Base-by-base conservation (phyloP, 2,888 invertebrate species). In the Platycheirus rosarum region DNA sequence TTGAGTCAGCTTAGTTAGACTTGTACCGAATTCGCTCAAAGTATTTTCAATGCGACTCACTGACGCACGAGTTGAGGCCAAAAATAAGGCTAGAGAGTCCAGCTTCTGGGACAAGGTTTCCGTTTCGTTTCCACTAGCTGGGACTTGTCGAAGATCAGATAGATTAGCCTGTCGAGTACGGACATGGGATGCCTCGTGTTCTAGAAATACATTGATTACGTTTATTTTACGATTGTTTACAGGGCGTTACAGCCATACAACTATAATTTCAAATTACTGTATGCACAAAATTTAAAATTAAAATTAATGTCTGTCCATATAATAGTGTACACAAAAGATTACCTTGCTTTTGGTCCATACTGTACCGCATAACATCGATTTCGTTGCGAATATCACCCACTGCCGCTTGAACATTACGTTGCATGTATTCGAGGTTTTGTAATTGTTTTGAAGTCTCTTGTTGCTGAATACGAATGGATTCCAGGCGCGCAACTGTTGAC, bases 331-430 rank as follows among this genome's bases (percentile, higher is more conserved):
- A n/a, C n/a, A n/a, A n/a, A 11, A 48, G n/a, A 32, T 44, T 70
- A 55, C 70, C 80, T 37, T 42, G 29, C n/a, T 32, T 51, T 48
- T 71, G 32, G n/a, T 82, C 60, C 26, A 77, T 11, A 32, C 20
- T 62, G 20, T 84, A 82, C 13, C 86, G 86, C 14, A 85, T 35
- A 1, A 49, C 18, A 20, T 89, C 88, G 44, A 88, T 86, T 85
- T 92, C 91, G 85, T 87, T 88, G 88, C 89, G 89, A 65, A 92
- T 78, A 60, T 88, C 88, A 37, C 91, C 91, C 53, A 92, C 77
- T 7, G 88, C 87, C 13, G 86, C 86, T 2, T 91, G 89, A 1
- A 89, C 87, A 60, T 91, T 87, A 0, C 88, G 88, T 46, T 88
- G 89, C 60, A 91, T 88, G 85, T 89, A 89, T 85, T 92, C 92